phyloP scores from a whole-genome alignment of 1,140 invertebrate genomes.

The Mylabris phalerata region DNA sequence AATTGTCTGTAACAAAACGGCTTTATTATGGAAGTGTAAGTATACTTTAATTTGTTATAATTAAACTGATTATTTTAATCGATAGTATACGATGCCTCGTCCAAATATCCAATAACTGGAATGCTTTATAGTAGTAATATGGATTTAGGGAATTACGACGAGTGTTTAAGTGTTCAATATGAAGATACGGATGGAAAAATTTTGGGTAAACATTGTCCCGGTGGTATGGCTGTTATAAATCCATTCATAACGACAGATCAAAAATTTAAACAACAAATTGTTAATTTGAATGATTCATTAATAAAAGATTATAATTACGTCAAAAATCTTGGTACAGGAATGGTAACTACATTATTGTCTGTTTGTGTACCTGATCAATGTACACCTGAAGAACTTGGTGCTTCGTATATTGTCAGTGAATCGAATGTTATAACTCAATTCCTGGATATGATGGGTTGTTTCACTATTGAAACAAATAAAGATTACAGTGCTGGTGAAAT shows the following conservation, averaged over 20 bases:
- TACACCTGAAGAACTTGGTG: slow-evolving; percentile 1
- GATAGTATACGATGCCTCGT: slow-evolving; percentile 7
- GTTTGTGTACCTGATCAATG: slow-evolving; percentile 8
- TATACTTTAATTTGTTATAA: not conserved
- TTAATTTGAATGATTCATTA: not conserved
- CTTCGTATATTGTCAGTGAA: slow-evolving; percentile 1
- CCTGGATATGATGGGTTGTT: not conserved
- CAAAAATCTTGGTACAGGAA: not conserved
- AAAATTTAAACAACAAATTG: not conserved
- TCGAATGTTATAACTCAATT: not conserved
- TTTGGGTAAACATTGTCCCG: not conserved
- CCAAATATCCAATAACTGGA: not conserved
- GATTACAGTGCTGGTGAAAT: slow-evolving; percentile 3
- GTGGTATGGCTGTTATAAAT: not conserved
- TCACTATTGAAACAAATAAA: slow-evolving; percentile 4
- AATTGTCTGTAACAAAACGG: not conserved
- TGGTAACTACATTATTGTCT: not conserved
- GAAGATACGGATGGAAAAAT: slow-evolving; percentile 1
- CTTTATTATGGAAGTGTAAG: not conserved
- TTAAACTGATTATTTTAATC: not conserved
- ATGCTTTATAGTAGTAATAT: slow-evolving; percentile 3
- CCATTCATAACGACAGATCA: not conserved
- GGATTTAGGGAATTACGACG: slow-evolving; percentile 3
- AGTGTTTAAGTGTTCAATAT: slow-evolving; percentile 2
- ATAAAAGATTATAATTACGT: not conserved